Base-by-base conservation (phyloP, 30 jellyfish, hydroid and myxozoan species). In the Aurelia sp. region DNA sequence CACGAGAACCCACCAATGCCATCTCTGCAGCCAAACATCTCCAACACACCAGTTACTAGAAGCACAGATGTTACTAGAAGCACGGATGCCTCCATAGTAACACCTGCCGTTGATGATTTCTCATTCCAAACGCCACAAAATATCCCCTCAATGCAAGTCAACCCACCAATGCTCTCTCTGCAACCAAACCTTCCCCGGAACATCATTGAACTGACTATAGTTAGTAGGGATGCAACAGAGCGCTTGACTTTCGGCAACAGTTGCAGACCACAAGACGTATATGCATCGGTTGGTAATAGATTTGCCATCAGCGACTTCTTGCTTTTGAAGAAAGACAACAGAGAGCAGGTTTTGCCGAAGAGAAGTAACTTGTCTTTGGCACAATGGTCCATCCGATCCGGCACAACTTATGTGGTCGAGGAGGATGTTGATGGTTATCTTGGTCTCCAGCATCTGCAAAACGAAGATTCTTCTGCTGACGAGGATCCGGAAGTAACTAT, bases 381-480 rank as follows among this genome's bases (percentile, higher is more conserved):
- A 65, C 76, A 65, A 30, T 65, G 76, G 76, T 20, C 48, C 18
- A 65, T 65, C 18, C 48, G 18, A 30, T 65, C 76, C 48, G 76
- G 76, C 35, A 65, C 48, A n/a, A 65, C 48, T 17, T 65, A 30
- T 21, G 48, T 65, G 18, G 48, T 65, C 15, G 3, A 65, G 33
- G 76, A 65, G 3, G 76, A 65, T 65, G 48, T 65, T 30, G 76
- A n/a, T 65, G 16, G 76, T n/a, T 57, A 57, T 57, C 66, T 57
- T 65, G 48, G 76, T 21, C 48, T 13, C 48, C 48, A 65, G n/a
- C n/a, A n/a, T n/a, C n/a, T n/a, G n/a, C n/a, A n/a, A n/a, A n/a
- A n/a, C n/a, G n/a, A n/a, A n/a, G n/a, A n/a, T n/a, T n/a, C n/a
- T n/a, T n/a, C n/a, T n/a, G n/a, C n/a, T n/a, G n/a, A n/a, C n/a